Percentiles rank a stretch among this genome's conserved stretches.
Conservation (phyloP, 2,113 vertebrate genomes). For the Oryzias melastigma region DNA sequence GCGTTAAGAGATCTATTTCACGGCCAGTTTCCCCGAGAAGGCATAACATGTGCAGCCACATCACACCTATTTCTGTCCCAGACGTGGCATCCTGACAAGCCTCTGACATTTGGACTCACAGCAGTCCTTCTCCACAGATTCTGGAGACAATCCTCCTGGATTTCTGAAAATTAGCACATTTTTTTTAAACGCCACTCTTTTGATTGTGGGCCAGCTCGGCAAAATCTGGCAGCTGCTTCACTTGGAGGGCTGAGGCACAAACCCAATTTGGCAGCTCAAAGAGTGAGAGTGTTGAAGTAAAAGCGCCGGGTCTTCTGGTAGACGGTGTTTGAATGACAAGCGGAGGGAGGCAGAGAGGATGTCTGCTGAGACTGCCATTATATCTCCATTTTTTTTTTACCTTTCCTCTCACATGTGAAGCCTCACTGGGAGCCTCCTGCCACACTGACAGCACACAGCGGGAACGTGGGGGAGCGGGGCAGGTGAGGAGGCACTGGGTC, state of each 20-base stretch:
- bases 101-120: slow-evolving; percentile 11
- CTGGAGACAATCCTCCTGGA: slow-evolving; percentile 27
- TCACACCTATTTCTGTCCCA: slow-evolving; percentile 7
- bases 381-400: slow-evolving; percentile 26
- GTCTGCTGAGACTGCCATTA: slow-evolving; percentile 56
- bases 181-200: slow-evolving; percentile 37
- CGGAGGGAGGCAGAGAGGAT: slow-evolving; percentile 37
- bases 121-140: slow-evolving; percentile 13
- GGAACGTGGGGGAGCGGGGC: slow-evolving; percentile 27
- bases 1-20: slow-evolving; percentile 1
- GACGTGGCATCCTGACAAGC: slow-evolving; percentile 22
- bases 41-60: background rate
- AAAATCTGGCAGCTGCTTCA: slow-evolving; percentile 51
- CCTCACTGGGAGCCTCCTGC: slow-evolving; percentile 29
- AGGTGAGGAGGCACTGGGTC: slow-evolving; percentile 33
- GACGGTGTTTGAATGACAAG: slow-evolving; percentile 63
- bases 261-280: slow-evolving; percentile 62
- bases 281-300: slow-evolving; percentile 45
- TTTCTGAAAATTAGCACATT: slow-evolving; percentile 42
- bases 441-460: slow-evolving; percentile 28
- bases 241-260: slow-evolving; percentile 42
- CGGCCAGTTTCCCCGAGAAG: slow-evolving; percentile 14
- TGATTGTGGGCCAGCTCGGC: slow-evolving; percentile 51
- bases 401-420: slow-evolving; percentile 46
- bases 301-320: slow-evolving; percentile 40